Evolutionary conservation across 2,888 invertebrate genomes (phyloP).

Genomic region (Luffia ferchaultella): DNA sequence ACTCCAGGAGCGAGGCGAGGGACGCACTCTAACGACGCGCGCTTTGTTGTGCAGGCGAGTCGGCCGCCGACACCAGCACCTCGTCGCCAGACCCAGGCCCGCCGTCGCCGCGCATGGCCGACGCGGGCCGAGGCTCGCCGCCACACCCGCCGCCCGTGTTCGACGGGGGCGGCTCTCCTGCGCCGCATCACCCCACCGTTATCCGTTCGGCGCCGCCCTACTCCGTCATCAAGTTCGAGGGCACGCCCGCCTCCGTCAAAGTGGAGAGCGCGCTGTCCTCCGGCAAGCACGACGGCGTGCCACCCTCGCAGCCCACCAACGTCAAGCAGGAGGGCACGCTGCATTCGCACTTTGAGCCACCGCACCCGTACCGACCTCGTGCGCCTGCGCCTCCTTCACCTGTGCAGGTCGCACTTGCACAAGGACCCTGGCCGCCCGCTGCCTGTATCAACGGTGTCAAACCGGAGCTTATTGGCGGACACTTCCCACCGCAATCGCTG

Average conservation of each 20-base stretch:
- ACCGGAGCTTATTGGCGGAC: constrained; percentile 80
- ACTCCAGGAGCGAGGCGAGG: constrained; percentile 18
- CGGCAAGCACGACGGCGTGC: constrained; percentile 26
- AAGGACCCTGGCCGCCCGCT: constrained; percentile 64
- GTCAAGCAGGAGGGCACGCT: constrained; percentile 51
- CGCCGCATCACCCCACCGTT: constrained; percentile 57
- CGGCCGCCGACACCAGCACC: constrained; percentile 92
- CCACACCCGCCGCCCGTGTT: constrained; percentile 65
- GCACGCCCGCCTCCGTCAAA: constrained; percentile 44
- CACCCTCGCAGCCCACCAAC: constrained; percentile 38
- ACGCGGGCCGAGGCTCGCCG: constrained; percentile 70
- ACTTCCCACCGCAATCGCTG: constrained; percentile 55
- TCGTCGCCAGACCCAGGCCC: constrained; percentile 91
- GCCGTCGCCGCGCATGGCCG: constrained; percentile 82
- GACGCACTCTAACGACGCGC: constrained; percentile 9
- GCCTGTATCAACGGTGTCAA: constrained; percentile 81
- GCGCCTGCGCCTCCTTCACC: constrained; percentile 49
- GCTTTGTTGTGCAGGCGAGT: constrained; percentile 75
- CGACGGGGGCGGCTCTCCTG: constrained; percentile 54
- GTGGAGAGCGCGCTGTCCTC: constrained; percentile 28
- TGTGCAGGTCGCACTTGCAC: constrained; percentile 37
- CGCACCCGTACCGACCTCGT: constrained; percentile 44
- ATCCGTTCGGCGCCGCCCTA: constrained; percentile 61
- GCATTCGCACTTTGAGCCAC: constrained; percentile 34
- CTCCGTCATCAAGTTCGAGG: constrained; percentile 68